phyloP scores from a whole-genome alignment of 2,113 vertebrate genomes.

The Acrocephalus kingi region DNA sequence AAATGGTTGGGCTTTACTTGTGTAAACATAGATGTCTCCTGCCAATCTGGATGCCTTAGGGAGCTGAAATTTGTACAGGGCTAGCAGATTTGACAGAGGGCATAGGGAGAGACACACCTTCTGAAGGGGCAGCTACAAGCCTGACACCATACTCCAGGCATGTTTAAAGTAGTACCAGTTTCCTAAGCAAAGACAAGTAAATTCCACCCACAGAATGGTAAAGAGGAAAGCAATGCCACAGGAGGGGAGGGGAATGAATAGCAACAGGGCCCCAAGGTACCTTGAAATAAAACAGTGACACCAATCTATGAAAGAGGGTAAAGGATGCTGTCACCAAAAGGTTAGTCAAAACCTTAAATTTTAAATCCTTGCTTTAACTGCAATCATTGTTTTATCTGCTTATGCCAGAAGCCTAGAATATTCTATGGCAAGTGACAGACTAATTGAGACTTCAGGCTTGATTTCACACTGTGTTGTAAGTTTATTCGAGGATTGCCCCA shows the following conservation, averaged over 20 bases:
- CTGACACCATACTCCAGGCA: background rate
- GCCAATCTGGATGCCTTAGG: background rate
- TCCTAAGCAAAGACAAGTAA: background rate
- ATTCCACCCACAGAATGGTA: background rate
- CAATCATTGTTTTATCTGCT: background rate
- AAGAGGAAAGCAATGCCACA: background rate
- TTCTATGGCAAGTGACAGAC: background rate
- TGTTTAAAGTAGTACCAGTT: background rate
- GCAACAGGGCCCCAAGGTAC: background rate
- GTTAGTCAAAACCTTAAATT: background rate
- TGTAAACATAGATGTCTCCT: background rate
- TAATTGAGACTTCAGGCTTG: slow-evolving; percentile 30
- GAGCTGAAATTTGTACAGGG: background rate
- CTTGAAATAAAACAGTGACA: background rate
- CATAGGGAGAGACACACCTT: background rate
- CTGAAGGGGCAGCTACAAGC: background rate
- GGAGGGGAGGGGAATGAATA: background rate
- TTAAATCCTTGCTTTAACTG: background rate
- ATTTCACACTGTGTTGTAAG: background rate
- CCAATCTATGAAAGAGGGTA: background rate
- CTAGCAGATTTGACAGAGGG: background rate
- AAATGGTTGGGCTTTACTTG: background rate
- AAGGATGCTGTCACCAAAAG: background rate
- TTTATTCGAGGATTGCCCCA: slow-evolving; percentile 12
- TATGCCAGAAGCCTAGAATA: background rate